Evolutionary conservation across 2,797 vertebrate species (phyloP).

Genomic region (Chrysocyon brachyurus): DNA sequence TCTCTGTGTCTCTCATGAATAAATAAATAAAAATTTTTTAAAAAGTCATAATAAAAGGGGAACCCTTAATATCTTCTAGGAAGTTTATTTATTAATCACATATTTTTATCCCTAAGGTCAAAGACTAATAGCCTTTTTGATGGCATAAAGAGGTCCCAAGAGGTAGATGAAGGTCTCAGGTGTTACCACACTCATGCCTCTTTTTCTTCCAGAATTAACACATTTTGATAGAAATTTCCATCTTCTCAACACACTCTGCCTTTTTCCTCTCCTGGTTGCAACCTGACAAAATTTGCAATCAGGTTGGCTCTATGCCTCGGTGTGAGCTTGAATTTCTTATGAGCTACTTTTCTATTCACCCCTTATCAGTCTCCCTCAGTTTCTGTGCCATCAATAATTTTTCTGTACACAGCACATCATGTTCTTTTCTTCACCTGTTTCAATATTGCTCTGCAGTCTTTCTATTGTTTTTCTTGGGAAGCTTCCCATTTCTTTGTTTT

Average conservation of each 20-base stretch:
- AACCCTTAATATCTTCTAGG: background rate
- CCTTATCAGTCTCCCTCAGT: background rate
- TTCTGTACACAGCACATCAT: background rate
- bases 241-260: constrained; percentile 19
- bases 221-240: background rate
- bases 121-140: background rate
- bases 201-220: constrained; percentile 28
- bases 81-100: background rate
- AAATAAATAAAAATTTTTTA: too few relatives aligned
- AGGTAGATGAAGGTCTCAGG: background rate
- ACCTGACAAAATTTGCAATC: background rate
- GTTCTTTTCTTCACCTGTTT: constrained; percentile 5
- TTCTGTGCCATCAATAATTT: background rate
- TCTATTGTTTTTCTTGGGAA: background rate
- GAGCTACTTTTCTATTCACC: background rate
- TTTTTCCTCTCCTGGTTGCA: background rate
- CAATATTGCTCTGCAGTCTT: background rate
- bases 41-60: background rate
- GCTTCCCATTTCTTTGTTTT: constrained; percentile 42
- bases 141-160: background rate
- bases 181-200: background rate
- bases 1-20: too few relatives aligned
- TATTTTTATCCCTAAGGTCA: background rate
- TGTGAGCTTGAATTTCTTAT: constrained; percentile 44
- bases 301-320: background rate